These are phyloP conservation scores for Rhagoletis zephyria DNA, from an alignment of 1,140 invertebrate genomes.

Conservation along the genomic window DNA sequence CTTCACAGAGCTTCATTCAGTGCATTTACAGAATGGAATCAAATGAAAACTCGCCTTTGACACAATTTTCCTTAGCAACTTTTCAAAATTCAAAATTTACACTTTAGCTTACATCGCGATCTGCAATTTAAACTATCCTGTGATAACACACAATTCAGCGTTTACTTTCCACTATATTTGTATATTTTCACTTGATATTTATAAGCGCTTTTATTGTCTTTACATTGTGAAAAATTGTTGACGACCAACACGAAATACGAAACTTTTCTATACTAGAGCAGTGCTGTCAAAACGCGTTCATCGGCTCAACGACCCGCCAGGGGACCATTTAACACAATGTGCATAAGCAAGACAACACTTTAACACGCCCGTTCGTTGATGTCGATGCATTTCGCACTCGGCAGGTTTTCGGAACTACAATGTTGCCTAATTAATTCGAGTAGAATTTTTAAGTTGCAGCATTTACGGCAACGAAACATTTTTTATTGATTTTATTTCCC, in stretches of 20 bases:
- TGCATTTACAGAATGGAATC: constrained; percentile 5
- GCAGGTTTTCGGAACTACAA: not conserved
- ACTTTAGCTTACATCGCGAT: not conserved
- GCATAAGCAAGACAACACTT: constrained; percentile 30
- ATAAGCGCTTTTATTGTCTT: constrained; percentile 4
- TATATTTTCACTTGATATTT: not conserved
- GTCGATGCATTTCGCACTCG: constrained; percentile 41
- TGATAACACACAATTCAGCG: not conserved
- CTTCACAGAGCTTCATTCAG: not conserved
- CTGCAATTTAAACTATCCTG: not conserved
- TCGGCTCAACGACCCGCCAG: constrained; percentile 30
- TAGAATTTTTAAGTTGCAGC: not conserved
- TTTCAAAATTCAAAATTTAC: constrained; percentile 1
- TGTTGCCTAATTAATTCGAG: constrained; percentile 9
- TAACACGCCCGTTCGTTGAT: not conserved
- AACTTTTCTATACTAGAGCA: constrained; percentile 47
- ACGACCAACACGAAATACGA: constrained; percentile 45
- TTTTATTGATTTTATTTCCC: not conserved
- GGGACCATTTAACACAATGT: not conserved
- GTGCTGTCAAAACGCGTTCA: constrained; percentile 51
- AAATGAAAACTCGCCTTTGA: constrained; percentile 36
- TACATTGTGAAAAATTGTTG: constrained; percentile 46
- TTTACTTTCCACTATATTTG: not conserved
- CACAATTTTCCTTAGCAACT: constrained; percentile 2
- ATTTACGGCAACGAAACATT: not conserved